Evolutionary conservation across 2,113 vertebrate species (phyloP).

Genomic region (Gymnorhina tibicen): DNA sequence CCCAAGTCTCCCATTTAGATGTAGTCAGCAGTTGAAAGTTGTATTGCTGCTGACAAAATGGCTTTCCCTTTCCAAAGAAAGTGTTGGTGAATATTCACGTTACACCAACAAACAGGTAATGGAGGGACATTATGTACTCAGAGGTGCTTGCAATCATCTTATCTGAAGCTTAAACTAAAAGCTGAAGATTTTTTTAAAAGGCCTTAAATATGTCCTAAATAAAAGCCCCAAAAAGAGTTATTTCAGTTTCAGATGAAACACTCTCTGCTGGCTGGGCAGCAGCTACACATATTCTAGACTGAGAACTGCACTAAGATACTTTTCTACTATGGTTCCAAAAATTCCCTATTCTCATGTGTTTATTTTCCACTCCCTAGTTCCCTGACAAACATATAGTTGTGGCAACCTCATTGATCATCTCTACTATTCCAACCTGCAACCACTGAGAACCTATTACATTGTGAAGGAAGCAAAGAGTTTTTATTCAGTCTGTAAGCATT

Average conservation of each 20-base stretch:
- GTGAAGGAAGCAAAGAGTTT: not conserved
- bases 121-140: not conserved
- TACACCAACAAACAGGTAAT: not conserved
- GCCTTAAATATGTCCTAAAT: not conserved
- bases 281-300: not conserved
- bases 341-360: not conserved
- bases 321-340: not conserved
- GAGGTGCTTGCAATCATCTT: not conserved
- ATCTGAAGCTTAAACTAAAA: not conserved
- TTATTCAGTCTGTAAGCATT: not conserved
- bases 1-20: not conserved
- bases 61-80: not conserved
- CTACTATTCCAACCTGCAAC: not conserved
- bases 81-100: not conserved
- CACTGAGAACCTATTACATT: not conserved
- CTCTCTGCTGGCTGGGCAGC: not conserved
- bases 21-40: rapidly evolving
- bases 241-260: not conserved
- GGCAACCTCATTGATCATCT: not conserved
- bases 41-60: not conserved
- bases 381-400: not conserved
- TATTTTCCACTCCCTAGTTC: not conserved
- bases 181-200: not conserved
- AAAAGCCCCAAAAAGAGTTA: not conserved
- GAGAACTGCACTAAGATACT: not conserved